Base-by-base conservation (phyloP, 2,113 vertebrate genomes). In the Neopipo cinnamomea region DNA sequence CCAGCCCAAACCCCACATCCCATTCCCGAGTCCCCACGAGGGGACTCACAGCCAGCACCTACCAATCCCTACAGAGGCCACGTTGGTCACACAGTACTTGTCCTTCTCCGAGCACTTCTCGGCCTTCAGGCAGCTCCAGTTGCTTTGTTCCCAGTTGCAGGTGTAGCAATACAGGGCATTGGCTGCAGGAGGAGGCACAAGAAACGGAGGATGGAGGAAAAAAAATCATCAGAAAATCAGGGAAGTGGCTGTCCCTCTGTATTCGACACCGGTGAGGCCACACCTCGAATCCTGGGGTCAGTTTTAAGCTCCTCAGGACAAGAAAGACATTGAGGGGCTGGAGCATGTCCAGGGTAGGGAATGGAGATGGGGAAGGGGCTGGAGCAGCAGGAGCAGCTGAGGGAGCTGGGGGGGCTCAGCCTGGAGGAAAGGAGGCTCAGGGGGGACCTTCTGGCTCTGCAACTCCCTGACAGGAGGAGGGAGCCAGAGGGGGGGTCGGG, bases 101-200 rank as follows among this genome's bases (percentile, higher is more conserved):
- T 97, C 95, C 35, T 68, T 58, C 3, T 94, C 79, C 0, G 92
- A 70, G 68, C 97, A 97, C 52, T 89, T 91, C 72, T 80, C 1
- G 0, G 73, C 50, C 56, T 93, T 97, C 87, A 97, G 73, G 44
- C 97, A 97, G 1, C 10, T 78, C 95, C 93, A 95, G 88, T 97
- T 97, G 87, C 59, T 97, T 18, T 12, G 39, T 2, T 96, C 19
- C 73, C 93, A 88, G 8, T 90, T 71, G 5, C 97, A 97, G 44
- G 94, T 95, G 88, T 97, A 97, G 83, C 97, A 97, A 39, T 91
- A 19, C 11, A 97, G 71, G 17, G 89, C 28, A 11, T 46, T 72
- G 14, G 65, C 97, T 97, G 95, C 41, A 56, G 76, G 61, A 73
- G 33, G 44, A 85, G 47, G 41, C 44, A 83, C 5, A 24, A 4